phyloP scores from a whole-genome alignment of 2,797 vertebrate species.

The Macropodus opercularis region DNA sequence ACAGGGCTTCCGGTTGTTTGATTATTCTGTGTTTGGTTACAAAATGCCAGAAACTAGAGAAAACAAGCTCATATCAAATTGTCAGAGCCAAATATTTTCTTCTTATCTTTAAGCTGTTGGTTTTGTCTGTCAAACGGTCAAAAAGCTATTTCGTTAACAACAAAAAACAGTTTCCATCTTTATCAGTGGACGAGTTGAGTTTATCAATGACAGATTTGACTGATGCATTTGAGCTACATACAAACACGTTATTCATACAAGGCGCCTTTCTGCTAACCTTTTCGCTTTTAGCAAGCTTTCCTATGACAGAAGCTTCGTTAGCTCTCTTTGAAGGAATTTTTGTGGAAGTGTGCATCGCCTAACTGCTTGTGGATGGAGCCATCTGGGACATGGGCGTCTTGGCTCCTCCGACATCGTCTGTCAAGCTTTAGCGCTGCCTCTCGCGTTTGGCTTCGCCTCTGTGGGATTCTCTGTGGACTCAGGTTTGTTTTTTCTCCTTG shows the following conservation, averaged over 20 bases:
- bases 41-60: background rate
- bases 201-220: no score
- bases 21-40: no score
- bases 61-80: background rate
- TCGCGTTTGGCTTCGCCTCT: conserved; percentile 51
- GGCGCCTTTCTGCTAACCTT: no score
- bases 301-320: conserved; percentile 52
- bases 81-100: background rate
- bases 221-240: no score
- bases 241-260: no score
- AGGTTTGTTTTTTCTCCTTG: conserved; percentile 38
- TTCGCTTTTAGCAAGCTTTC: conserved; percentile 19
- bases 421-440: conserved; percentile 53
- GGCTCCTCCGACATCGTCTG: conserved; percentile 63
- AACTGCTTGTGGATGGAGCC: conserved; percentile 60
- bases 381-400: conserved; percentile 72
- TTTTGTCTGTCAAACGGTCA: background rate
- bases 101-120: background rate
- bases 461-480: conserved; percentile 54
- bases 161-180: no score
- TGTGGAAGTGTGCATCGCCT: conserved; percentile 29
- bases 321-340: conserved; percentile 33
- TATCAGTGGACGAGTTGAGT: no score
- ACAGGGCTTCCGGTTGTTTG: background rate
- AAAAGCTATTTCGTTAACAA: no score